Evolutionary conservation across 2,888 invertebrate species (phyloP).

Genomic region (Netelia inedita): DNA sequence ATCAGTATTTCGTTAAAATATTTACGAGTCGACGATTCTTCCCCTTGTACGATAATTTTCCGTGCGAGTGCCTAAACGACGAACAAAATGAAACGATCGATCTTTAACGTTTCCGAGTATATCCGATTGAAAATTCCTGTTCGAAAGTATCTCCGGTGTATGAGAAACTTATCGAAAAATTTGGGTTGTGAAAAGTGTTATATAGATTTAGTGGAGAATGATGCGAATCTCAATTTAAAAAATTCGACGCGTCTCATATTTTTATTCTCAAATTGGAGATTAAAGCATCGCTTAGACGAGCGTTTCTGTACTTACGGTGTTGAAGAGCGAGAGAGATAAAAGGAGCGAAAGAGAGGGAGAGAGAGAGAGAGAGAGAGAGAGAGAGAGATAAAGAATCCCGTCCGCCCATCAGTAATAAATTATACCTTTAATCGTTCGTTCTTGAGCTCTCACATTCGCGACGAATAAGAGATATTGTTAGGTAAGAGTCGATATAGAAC

Average conservation of each 20-base stretch:
- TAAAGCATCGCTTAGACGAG: conserved; percentile 17
- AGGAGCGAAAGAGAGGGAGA: conserved; percentile 6
- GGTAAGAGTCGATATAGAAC: conserved; percentile 27
- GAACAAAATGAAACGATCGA: conserved; percentile 13
- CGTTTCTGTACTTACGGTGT: conserved; percentile 54
- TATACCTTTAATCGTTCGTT: conserved; percentile 24
- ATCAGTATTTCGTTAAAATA: not conserved
- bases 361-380: conserved; percentile 12
- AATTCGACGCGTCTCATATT: conserved; percentile 14
- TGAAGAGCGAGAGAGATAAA: not conserved
- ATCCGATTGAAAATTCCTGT: conserved; percentile 44
- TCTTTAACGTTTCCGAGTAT: conserved; percentile 39
- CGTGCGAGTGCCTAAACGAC: conserved; percentile 12
- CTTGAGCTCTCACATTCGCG: conserved; percentile 10
- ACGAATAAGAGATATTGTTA: conserved; percentile 50
- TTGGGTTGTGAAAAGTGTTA: conserved; percentile 61
- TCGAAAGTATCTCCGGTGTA: conserved; percentile 55
- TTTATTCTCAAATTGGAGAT: conserved; percentile 6
- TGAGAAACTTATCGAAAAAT: conserved; percentile 8
- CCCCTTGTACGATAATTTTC: conserved; percentile 16
- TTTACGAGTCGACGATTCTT: not conserved
- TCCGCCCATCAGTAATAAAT: conserved; percentile 34
- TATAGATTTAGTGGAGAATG: conserved; percentile 26
- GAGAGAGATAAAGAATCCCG: conserved; percentile 21
- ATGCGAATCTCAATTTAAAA: conserved; percentile 28